Evolutionary conservation across 2,888 invertebrate species (phyloP), one percentile per base, ranked within the genome.

Genomic region (Pecten maximus): DNA sequence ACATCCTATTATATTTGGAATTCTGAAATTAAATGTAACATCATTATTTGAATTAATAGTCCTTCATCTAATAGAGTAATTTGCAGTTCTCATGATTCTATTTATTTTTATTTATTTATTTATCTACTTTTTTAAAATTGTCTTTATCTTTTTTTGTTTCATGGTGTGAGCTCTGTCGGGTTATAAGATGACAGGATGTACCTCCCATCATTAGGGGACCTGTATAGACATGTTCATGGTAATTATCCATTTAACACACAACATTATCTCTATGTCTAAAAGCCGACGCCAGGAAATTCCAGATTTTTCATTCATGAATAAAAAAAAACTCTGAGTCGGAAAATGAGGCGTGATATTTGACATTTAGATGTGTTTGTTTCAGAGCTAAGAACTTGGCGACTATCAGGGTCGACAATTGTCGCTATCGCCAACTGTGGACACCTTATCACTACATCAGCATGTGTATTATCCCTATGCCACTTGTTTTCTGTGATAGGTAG

Each of bases 401-500:
- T 74, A 74, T 28, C 74, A 74, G 74, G 74, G 74, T 74, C 74
- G 74, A 74, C 74, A 10, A 74, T 74, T 74, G 74, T 74, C 35
- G 16, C 28, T 74, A 28, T 74, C 74, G 35, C 28, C 35, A 12
- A 74, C 35, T 28, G 35, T 28, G 74, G 28, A 15, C 15, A 74
- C 74, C 35, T 74, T 74, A 74, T 74, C 74, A 74, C 28, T 74
- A 8, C 28, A 74, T 74, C 74, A 23, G 2, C 74, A 28, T 74
- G 74, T 74, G 28, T 35, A 74, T 74, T 74, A 74, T 74, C 23
- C 74, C 74, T 23, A 28, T 10, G 74, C 35, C 35, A 74, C 35
- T 74, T 74, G 28, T 28, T 35, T 16, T 1, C 74, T 74, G 35
- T 74, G 23, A 74, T 12, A 74, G 74, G 28, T 74, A 74, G 74